Percentiles rank a stretch among this genome's conserved stretches.
Evolutionary conservation across 1,140 invertebrate species (phyloP).

Genomic region (Ctenoplectra terminalis): DNA sequence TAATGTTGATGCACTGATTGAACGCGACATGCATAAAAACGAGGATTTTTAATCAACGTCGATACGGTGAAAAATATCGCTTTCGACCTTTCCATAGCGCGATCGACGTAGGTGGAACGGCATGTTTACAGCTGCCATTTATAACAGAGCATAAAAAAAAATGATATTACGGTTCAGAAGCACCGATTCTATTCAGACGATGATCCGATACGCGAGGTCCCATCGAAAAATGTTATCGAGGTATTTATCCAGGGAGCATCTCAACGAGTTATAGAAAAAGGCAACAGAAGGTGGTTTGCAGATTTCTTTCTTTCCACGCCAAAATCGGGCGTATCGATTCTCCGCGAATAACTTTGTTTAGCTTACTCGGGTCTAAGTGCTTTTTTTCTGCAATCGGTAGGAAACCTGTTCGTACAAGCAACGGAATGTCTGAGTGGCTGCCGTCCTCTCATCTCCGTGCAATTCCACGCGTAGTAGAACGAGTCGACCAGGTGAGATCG

Average conservation of each 20-base stretch:
- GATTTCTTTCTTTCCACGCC: not conserved
- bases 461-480: constrained; percentile 51
- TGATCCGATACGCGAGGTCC: not conserved
- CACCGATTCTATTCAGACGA: not conserved
- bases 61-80: not conserved
- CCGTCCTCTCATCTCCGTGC: constrained; percentile 64
- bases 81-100: not conserved
- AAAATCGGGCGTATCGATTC: constrained; percentile 52
- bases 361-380: constrained; percentile 33
- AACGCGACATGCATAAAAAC: not conserved
- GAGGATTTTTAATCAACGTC: constrained; percentile 11
- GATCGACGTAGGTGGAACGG: not conserved
- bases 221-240: not conserved
- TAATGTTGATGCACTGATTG: not conserved
- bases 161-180: not conserved
- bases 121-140: not conserved
- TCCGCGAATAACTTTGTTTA: constrained; percentile 66
- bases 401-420: constrained; percentile 67
- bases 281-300: not conserved
- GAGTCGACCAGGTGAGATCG: constrained; percentile 51
- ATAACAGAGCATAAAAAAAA: not conserved
- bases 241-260: not conserved
- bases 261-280: not conserved
- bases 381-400: constrained; percentile 66
- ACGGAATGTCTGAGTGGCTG: constrained; percentile 67